Evolutionary conservation across 2,888 invertebrate species (phyloP), one percentile per base, ranked within the genome.

Genomic region (Heliconius ismenius): DNA sequence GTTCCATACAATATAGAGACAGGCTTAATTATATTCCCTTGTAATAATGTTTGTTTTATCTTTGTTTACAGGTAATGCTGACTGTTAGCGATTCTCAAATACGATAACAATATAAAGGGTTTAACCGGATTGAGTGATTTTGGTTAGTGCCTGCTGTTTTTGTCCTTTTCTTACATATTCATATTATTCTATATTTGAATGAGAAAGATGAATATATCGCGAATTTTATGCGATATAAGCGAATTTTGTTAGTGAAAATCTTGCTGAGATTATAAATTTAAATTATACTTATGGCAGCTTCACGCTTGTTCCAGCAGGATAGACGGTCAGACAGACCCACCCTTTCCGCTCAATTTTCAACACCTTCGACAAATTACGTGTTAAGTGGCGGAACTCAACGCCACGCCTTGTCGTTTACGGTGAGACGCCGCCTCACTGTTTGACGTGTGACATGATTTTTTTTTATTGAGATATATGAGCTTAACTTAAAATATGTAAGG

Each of bases 41-140:
- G 26, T 76, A 67, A 69, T 65, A 79, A 73, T 76, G 79, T 80
- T 78, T 79, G 75, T 78, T 76, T 70, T 67, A 67, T 58, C 73
- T 79, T 76, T 79, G 79, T 80, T 80, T 79, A 62, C 80, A 80
- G 80, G 80, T 80, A 80, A 77, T 65, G 77, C 76, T 76, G 79
- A 77, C 79, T 77, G 77, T 65, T 79, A 69, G 75, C 73, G 54
- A 75, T 79, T 58, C 73, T 75, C 73, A 77, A 79, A 79, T 64
- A 70, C 36, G 70, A 70, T 64, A 75, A 75, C 70, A 58, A 70
- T 58, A 58, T 70, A 70, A 70, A 70, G 54, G 63, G 54, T 70
- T 75, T 70, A 70, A 62, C 54, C 26, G 36, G 49, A 62, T 75
- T 54, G 75, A 75, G 58, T 69, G 63, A 70, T 70, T 75, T 75